Evolutionary conservation across 1,140 invertebrate genomes (phyloP), one percentile per base, ranked within the genome.

Genomic region (Euura lappo): DNA sequence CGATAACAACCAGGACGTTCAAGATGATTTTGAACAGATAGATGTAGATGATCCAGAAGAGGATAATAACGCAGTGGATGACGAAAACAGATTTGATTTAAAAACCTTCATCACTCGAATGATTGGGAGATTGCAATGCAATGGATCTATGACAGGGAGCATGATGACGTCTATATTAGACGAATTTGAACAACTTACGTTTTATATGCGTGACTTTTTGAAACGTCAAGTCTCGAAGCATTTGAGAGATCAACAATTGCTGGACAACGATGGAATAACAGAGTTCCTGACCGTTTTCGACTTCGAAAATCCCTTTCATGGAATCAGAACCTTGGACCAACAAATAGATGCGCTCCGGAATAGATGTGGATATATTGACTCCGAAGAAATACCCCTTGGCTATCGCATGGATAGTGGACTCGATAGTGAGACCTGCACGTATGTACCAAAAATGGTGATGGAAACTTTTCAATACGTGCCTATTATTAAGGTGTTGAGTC

Each of bases 401-500:
- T 43, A 65, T 65, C 65, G 75, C 11, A 69, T 47, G 60, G 75
- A 78, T 51, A 47, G 4, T 13, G 68, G 51, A 67, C 44, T 75
- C 64, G 69, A 72, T 70, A 46, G 42, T 45, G 51, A 43, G 44
- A 69, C 71, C 68, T 45, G 74, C 47, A 75, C 66, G n/a, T 72
- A 66, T 46, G 28, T 69, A 67, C 74, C 47, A 5, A 28, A 45
- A 13, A 44, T 47, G 71, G 73, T 77, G 42, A 72, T 74, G 42
- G 75, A 77, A 70, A 67, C 74, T 11, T 75, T 68, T 46, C 76
- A 77, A 13, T 77, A 73, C 65, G 51, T 77, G 2, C 74, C 74
- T 10, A 73, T 77, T 7, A 75, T 75, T 43, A 46, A 77, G 2
- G 67, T 69, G 10, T 68, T 77, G 28, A 45, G 72, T 68, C 65